Percentiles rank a stretch among this genome's conserved stretches.
These are phyloP conservation scores for Lysandra coridon DNA, from an alignment of 2,888 invertebrate species.

Conservation along the genomic window DNA sequence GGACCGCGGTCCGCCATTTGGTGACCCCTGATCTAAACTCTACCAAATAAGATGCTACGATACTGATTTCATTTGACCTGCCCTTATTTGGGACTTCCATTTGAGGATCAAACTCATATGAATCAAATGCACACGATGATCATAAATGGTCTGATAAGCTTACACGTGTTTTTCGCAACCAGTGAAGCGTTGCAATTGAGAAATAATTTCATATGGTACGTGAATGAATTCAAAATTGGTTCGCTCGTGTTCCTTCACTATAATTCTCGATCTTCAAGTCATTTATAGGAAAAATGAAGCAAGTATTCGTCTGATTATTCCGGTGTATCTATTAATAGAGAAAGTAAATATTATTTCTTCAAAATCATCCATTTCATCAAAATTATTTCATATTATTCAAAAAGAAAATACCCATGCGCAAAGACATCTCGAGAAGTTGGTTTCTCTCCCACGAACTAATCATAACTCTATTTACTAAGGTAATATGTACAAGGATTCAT, in stretches of 20 bases:
- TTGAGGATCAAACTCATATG: neutral
- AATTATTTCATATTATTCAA: too few species aligned
- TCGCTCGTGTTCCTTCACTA: neutral
- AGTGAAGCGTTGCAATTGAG: neutral
- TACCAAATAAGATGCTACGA: neutral
- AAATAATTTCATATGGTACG: neutral
- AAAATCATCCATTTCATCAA: too few species aligned
- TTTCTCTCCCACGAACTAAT: neutral
- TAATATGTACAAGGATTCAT: neutral
- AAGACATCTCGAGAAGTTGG: too few species aligned
- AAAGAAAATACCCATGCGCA: too few species aligned
- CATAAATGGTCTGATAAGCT: neutral
- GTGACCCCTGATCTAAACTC: neutral
- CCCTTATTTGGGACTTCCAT: neutral
- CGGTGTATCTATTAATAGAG: neutral
- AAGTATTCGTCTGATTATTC: neutral
- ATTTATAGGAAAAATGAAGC: neutral
- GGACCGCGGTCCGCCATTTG: too few species aligned
- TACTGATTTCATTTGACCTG: neutral
- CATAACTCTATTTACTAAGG: neutral
- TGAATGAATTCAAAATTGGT: neutral
- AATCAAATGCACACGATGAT: neutral
- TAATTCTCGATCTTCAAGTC: neutral
- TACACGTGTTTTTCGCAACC: slow-evolving; percentile 2
- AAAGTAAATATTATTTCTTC: too few species aligned